Evolutionary conservation across 2,888 invertebrate species (phyloP).

Genomic region (Apoda limacodes): DNA sequence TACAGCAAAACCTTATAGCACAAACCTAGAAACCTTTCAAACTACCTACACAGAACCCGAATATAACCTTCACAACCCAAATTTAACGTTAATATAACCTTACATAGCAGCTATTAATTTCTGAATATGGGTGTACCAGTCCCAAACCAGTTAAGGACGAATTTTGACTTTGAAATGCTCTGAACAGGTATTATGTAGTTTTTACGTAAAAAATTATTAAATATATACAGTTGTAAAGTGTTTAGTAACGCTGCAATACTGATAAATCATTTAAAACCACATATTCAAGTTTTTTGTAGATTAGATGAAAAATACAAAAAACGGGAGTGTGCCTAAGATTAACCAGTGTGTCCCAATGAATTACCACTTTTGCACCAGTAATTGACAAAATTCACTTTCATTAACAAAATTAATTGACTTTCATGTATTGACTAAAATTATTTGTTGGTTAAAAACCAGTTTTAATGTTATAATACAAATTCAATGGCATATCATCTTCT

Average conservation of each 20-base stretch:
- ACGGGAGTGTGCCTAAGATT: conserved; percentile 1
- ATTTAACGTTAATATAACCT: conserved; percentile 1
- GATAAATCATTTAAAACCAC: no score
- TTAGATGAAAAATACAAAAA: neutral
- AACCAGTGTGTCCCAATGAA: neutral
- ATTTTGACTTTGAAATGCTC: no score
- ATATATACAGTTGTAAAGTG: neutral
- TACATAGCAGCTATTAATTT: neutral
- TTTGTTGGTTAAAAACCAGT: no score
- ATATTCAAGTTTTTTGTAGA: no score
- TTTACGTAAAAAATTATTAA: neutral
- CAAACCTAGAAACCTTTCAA: no score
- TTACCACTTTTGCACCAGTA: conserved; percentile 1
- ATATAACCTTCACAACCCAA: no score
- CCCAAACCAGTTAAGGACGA: no score
- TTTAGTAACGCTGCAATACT: no score
- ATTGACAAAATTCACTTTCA: neutral
- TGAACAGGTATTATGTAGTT: conserved; percentile 1
- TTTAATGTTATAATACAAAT: no score
- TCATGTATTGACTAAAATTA: conserved; percentile 2
- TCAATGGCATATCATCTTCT: no score
- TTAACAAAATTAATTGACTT: conserved; percentile 1
- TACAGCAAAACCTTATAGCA: no score
- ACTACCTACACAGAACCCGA: no score
- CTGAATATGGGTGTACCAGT: conserved; percentile 2